Base-by-base conservation (phyloP, 2,113 vertebrate genomes). In the Pao palembangensis region DNA sequence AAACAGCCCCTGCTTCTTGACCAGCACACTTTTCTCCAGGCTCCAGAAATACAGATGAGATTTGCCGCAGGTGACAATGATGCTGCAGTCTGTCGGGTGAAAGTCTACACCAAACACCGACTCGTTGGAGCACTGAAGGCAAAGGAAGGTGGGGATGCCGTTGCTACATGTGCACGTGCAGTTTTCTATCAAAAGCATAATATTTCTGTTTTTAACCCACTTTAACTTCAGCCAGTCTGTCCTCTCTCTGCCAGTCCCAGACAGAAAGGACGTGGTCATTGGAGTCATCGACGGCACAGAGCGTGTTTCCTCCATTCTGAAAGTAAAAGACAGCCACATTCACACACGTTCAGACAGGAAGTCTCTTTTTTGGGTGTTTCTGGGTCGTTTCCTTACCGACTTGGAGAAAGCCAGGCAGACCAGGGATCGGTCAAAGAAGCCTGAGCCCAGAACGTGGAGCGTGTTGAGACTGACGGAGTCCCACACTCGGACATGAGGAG, bases 161-260 rank as follows among this genome's bases (percentile, higher is more conserved):
- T 25, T 31, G 31, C 2, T 15, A 8, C 8, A 13, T 17, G 12
- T 10, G 10, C 0, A 20, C 3, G 8, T 7, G 31, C 14, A 47
- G 19, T 16, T 1, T 18, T 43, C 44, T 16, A 13, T 47, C 25
- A 28, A 7, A 28, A 1, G 25, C 25, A 28, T 28, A n/a, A 14
- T 46, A 8, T 41, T 17, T 12, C 7, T 66, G 25, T 19, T 31
- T n/a, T 58, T 19, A 58, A 19, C 47, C 53, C 2, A 88, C 97
- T 94, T 99, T 99, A 69, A 96, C 94, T 12, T 98, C 96, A 0
- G 95, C 94, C 73, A 98, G 85, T 50, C 92, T 91, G 65, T 98
- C 95, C 66, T 95, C 95, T 62, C 90, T 94, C 86, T 99, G 97
- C 96, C 97, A 99, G 84, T 99, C 96, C 97, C 97, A 99, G 58